Evolutionary conservation across 2,888 invertebrate genomes (phyloP).

Genomic region (Junonia oenone): DNA sequence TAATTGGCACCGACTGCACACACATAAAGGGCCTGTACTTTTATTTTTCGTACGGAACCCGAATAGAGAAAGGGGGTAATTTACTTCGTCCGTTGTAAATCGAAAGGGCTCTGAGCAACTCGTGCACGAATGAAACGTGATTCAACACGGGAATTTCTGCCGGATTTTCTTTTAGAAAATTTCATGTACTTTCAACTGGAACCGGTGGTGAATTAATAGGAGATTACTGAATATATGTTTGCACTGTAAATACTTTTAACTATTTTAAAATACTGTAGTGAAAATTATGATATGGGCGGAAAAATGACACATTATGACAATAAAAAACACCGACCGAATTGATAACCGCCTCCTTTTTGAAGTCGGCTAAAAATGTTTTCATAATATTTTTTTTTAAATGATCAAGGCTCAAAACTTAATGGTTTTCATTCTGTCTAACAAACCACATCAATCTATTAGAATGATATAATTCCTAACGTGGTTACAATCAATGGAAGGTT

Average conservation of each 20-base stretch:
- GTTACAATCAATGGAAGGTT: too few species aligned
- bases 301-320: too few species aligned
- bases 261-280: too few species aligned
- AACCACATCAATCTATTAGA: too few species aligned
- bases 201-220: neutral
- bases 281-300: too few species aligned
- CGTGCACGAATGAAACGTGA: constrained; percentile 15
- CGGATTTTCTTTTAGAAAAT: neutral
- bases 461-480: too few species aligned
- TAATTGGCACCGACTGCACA: neutral
- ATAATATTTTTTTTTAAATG: too few species aligned
- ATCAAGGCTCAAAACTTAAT: too few species aligned
- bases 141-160: neutral
- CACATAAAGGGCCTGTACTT: neutral
- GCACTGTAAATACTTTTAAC: neutral
- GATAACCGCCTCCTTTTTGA: too few species aligned
- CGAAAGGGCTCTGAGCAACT: constrained; percentile 7
- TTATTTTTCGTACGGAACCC: neutral
- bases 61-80: neutral
- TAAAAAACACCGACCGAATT: too few species aligned
- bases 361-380: too few species aligned
- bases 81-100: constrained; percentile 10
- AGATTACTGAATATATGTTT: neutral
- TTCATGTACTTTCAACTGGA: neutral
- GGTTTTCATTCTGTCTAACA: too few species aligned